These are phyloP conservation scores for Sebastes minor DNA, from an alignment of 2,797 vertebrate species.

Conservation along the genomic window DNA sequence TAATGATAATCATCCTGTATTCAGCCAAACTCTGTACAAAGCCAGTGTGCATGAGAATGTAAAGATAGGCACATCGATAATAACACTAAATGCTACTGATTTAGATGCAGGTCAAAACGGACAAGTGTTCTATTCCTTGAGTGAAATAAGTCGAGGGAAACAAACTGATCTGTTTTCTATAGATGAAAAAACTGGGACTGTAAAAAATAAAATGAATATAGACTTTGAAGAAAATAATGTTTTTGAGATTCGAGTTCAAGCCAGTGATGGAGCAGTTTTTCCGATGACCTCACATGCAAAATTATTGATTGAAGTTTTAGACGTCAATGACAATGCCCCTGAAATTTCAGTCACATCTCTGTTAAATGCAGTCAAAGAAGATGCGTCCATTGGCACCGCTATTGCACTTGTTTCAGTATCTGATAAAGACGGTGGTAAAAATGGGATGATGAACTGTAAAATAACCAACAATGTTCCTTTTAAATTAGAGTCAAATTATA, in stretches of 20 bases:
- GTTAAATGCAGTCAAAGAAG: constrained; percentile 80
- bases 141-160: constrained; percentile 16
- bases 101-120: constrained; percentile 73
- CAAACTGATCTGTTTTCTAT: constrained; percentile 76
- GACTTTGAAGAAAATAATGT: constrained; percentile 65
- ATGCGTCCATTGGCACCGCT: constrained; percentile 81
- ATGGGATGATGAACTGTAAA: constrained; percentile 81
- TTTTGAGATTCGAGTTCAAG: constrained; percentile 70
- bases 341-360: constrained; percentile 83
- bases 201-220: constrained; percentile 71
- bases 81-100: constrained; percentile 68
- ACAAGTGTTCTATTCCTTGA: constrained; percentile 78
- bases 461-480: constrained; percentile 83
- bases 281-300: constrained; percentile 71
- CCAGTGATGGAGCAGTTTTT: constrained; percentile 71
- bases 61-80: constrained; percentile 60
- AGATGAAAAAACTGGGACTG: constrained; percentile 78
- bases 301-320: constrained; percentile 75
- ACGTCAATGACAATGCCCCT: constrained; percentile 78
- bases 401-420: constrained; percentile 89
- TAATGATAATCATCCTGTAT: constrained; percentile 72
- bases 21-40: constrained; percentile 64
- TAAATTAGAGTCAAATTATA: constrained; percentile 85
- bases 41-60: constrained; percentile 80
- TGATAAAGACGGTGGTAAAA: constrained; percentile 87